These are phyloP conservation scores for Mustelus asterias DNA, from an alignment of 2,113 vertebrate genomes.

Conservation along the genomic window DNA sequence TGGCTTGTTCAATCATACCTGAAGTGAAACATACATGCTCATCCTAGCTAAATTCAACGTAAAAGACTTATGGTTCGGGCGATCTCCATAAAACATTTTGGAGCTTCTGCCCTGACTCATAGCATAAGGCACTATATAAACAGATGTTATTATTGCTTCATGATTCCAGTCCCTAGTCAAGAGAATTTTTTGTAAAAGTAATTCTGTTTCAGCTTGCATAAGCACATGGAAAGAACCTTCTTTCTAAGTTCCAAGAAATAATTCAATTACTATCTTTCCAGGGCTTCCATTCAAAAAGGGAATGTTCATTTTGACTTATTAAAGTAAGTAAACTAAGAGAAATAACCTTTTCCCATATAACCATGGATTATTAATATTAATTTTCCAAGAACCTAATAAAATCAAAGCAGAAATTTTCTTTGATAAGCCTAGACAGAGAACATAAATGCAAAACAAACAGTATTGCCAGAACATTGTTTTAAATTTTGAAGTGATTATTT, in stretches of 20 bases:
- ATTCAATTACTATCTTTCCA: background rate
- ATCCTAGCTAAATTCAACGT: too few species aligned
- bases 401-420: background rate
- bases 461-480: background rate
- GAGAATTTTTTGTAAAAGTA: background rate
- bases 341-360: background rate
- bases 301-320: background rate
- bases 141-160: background rate
- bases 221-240: background rate
- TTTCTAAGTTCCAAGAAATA: background rate
- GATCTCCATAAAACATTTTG: too few species aligned
- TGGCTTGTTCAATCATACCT: too few species aligned
- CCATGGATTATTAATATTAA: background rate
- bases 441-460: background rate
- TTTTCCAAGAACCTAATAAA: background rate
- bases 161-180: background rate
- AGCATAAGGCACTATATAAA: too few species aligned
- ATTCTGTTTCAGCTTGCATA: background rate
- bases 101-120: too few species aligned
- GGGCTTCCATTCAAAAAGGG: background rate
- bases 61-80: too few species aligned
- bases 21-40: too few species aligned
- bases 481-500: background rate
- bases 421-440: background rate
- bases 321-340: background rate